phyloP scores from a whole-genome alignment of 2,888 invertebrate species.

The Leptarthrus brevirostris region DNA sequence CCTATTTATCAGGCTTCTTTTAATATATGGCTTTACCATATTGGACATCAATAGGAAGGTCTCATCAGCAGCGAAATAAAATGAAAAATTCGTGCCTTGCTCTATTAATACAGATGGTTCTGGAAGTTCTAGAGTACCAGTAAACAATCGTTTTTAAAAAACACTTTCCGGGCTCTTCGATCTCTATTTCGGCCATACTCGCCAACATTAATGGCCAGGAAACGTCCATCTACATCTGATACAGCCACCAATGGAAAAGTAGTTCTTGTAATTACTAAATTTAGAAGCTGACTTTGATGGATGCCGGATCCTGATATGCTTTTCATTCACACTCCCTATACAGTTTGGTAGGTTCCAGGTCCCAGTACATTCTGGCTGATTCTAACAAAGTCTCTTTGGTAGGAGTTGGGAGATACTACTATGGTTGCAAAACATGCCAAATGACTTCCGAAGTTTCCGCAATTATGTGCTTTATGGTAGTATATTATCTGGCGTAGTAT shows the following conservation, averaged over 20 bases:
- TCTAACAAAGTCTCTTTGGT: background rate
- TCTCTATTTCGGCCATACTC: slow-evolving; percentile 26
- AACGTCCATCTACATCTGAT: background rate
- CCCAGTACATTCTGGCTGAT: slow-evolving; percentile 6
- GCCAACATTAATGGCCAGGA: slow-evolving; percentile 10
- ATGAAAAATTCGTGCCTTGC: too few relatives aligned
- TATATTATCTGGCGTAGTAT: too few relatives aligned
- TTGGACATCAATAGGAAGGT: too few relatives aligned
- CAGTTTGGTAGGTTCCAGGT: slow-evolving; percentile 30
- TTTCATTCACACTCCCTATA: slow-evolving; percentile 18
- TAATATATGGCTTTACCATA: too few relatives aligned
- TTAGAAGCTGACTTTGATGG: slow-evolving; percentile 30
- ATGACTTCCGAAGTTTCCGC: slow-evolving; percentile 23
- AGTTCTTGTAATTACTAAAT: slow-evolving; percentile 12
- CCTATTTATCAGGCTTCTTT: too few relatives aligned
- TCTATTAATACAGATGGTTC: too few relatives aligned
- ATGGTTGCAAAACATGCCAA: slow-evolving; percentile 18
- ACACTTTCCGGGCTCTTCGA: background rate
- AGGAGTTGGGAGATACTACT: slow-evolving; percentile 16
- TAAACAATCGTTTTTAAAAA: background rate
- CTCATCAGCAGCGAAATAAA: too few relatives aligned
- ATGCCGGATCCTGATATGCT: slow-evolving; percentile 18
- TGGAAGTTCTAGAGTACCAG: too few relatives aligned
- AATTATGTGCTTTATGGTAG: too few relatives aligned
- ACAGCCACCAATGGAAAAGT: slow-evolving; percentile 31